Evolutionary conservation across 2,888 invertebrate genomes (phyloP), one percentile per base, ranked within the genome.

Genomic region (Cantharis flavilabris): DNA sequence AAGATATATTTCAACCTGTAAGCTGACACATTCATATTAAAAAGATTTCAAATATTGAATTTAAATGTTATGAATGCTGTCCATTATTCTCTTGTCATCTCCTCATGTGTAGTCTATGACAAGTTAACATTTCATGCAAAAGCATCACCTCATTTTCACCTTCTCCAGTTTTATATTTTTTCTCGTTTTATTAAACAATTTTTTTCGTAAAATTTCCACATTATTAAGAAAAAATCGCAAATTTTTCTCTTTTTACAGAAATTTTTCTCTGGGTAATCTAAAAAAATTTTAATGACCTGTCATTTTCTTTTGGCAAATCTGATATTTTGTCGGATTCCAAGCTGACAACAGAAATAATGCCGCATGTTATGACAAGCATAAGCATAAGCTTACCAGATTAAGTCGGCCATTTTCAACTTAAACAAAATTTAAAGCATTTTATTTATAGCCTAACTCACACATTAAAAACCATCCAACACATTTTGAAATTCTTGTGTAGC

Each of bases 11-110:
- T 70, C 28, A 28, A 33, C 23, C 18, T 23, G 26, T 70, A 70
- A 18, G 70, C 67, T 77, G 77, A 77, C 77, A 65, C 72, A 33
- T 65, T 70, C 72, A 77, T 77, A 75, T 77, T 77, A 75, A 75
- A 77, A 71, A 64, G 75, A 33, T 69, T 62, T 63, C 71, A 67
- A 75, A 78, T 72, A 72, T 75, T 75, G 71, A 72, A 77, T 75
- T 72, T 72, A 73, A 76, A 75, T 76, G 76, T 76, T 76, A 76
- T 73, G 76, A 78, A 76, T 73, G 72, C 75, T 72, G 75, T 73
- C 76, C 71, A 78, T 78, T 78, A 73, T 76, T 49, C 49, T 18
- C 62, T 75, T 76, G 78, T 78, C 78, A 76, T 23, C 73, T 30
- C 71, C 73, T 71, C 69, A 63, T 78, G 78, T 73, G 75, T 70